Conservation (phyloP, 2,888 invertebrate genomes). For the Clivina fossor region DNA sequence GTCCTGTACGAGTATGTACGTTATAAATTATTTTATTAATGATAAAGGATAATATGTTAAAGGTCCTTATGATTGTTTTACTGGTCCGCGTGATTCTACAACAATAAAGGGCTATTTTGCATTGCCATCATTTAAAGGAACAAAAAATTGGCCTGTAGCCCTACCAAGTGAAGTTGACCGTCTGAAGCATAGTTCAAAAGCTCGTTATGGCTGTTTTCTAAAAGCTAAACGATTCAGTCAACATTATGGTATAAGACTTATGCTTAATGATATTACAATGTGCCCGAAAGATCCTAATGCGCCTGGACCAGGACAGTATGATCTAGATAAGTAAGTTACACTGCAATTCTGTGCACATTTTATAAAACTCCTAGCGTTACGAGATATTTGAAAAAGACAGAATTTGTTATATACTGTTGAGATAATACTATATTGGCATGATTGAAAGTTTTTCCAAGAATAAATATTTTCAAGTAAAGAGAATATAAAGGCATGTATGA, state of each 20-base stretch:
- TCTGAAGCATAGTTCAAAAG: conserved; percentile 43
- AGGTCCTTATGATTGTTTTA: conserved; percentile 52
- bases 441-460: too few species aligned
- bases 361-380: neutral
- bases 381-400: neutral
- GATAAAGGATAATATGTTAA: too few species aligned
- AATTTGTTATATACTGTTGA: too few species aligned
- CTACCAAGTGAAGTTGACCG: conserved; percentile 45
- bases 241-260: conserved; percentile 53
- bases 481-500: too few species aligned
- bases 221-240: conserved; percentile 47
- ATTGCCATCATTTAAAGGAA: conserved; percentile 41
- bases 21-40: too few species aligned
- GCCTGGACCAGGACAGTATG: conserved; percentile 59
- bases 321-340: conserved; percentile 22
- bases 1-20: too few species aligned
- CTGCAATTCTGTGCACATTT: neutral
- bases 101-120: conserved; percentile 60
- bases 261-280: conserved; percentile 56
- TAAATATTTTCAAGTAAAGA: too few species aligned
- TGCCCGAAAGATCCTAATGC: conserved; percentile 55
- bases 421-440: too few species aligned
- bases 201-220: conserved; percentile 46
- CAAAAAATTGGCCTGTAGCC: conserved; percentile 46
- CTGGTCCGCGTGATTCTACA: conserved; percentile 56